Evolutionary conservation across 2,113 vertebrate species (phyloP), one percentile per base, ranked within the genome.

Genomic region (Neoarius graeffei): DNA sequence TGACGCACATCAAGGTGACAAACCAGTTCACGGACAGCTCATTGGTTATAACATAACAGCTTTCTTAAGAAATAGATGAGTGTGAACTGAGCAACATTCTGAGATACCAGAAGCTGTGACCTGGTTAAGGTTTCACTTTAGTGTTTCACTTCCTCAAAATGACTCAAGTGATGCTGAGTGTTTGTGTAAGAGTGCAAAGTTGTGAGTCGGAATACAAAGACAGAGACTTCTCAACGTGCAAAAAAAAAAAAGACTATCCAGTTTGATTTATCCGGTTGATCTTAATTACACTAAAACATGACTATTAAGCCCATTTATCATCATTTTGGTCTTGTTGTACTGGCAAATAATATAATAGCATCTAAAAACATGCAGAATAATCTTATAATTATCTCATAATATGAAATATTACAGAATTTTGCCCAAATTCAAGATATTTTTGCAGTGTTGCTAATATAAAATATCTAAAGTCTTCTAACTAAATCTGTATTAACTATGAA

Each of bases 1-100:
- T 91, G 90, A 90, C 88, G 88, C 83, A 90, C 56, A 30, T 73
- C 6, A 27, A 85, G 83, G 59, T 87, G 85, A 90, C 79, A 84
- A 81, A 90, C 7, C 25, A 11, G 50, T 88, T 90, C 54, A 66
- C 48, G 17, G 19, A 56, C 27, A 81, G 48, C 20, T 85, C n/a
- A 69, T 52, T 86, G 27, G 60, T 87, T 83, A 88, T 87, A 85
- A 87, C 85, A 69, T 83, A 85, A 80, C 64, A 54, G 66, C 19
- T n/a, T 87, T 89, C 83, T 81, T 60, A 85, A 85, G 80, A 90
- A 88, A 73, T 17, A 57, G 8, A 6, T 6, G 64, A 54, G 59
- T 57, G 4, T 86, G 66, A 86, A 30, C 25, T 11, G 82, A 74
- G 25, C 10, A 56, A 52, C 48, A 35, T 1, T n/a, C 35, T 13